Evolutionary conservation across 2,113 vertebrate species (phyloP), one percentile per base, ranked within the genome.

Genomic region (Periophthalmodon schlosseri): DNA sequence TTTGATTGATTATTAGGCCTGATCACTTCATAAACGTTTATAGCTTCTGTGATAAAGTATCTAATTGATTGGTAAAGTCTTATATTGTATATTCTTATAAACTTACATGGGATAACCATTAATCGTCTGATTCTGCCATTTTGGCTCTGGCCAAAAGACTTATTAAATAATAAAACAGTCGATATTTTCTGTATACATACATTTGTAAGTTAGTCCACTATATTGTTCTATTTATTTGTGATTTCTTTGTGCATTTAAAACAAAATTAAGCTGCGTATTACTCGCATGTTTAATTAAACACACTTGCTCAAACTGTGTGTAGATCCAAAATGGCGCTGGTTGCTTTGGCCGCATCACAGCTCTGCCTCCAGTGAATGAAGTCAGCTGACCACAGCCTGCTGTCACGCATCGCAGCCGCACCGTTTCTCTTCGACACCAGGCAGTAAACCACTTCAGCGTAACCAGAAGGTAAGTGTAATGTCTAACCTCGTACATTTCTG

Each of bases 351-450:
- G 69, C 84, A 83, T 76, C 79, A 80, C 84, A 79, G 83, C 3
- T 24, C 33, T 78, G 69, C 74, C 54, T 60, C 67, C 78, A 86
- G 76, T 91, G 90, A 91, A 92, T 91, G 89, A 92, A 92, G 91
- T 95, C 94, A 95, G 93, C 94, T 95, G 94, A 95, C 78, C 84
- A 74, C 75, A 71, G 74, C 58, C 74, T 68, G 81, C 89, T 86
- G 84, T 89, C 90, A 92, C 90, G 89, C 86, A 83, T 77, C 82
- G 68, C 85, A 88, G 73, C 74, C 64, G 68, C 67, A 73, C 81
- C 84, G 75, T 82, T 82, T 87, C 83, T 85, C 86, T 39, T 81
- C 70, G 60, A 83, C 78, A 69, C 67, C 70, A 79, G 75, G 80
- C 77, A 60, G 65, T 13, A 50, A 82, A 86, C 69, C 71, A 50